Base-by-base conservation (phyloP, 2,888 invertebrate genomes). In the Macropis europaea region DNA sequence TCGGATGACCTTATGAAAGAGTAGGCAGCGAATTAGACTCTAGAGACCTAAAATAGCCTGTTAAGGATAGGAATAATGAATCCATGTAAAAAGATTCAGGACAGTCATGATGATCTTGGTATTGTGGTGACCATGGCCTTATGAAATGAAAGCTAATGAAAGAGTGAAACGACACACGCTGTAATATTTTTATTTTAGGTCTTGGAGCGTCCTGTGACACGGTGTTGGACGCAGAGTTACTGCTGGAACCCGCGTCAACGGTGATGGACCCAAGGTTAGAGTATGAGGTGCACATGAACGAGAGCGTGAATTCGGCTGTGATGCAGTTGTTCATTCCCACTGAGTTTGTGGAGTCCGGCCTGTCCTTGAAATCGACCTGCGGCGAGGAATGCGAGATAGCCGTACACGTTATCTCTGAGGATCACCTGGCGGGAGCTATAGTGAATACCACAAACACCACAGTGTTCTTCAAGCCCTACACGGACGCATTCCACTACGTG, bases 121-220 rank as follows among this genome's bases (percentile, higher is more conserved):
- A n/a, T n/a, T n/a, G n/a, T n/a, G n/a, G n/a, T n/a, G n/a, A n/a
- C n/a, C n/a, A n/a, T n/a, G n/a, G n/a, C n/a, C n/a, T n/a, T n/a
- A n/a, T n/a, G n/a, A n/a, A n/a, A n/a, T n/a, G n/a, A n/a, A n/a
- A n/a, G n/a, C n/a, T n/a, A n/a, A n/a, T n/a, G n/a, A n/a, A n/a
- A n/a, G n/a, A n/a, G n/a, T n/a, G n/a, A n/a, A n/a, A n/a, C n/a
- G n/a, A n/a, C n/a, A n/a, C n/a, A n/a, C n/a, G n/a, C n/a, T n/a
- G n/a, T n/a, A n/a, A 22, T 36, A 26, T 11, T 43, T 9, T 32
- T 22, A 6, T 45, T 40, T 17, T 90, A 95, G 95, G 95, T 82
- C 91, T 95, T 48, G 92, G 93, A 9, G 92, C 93, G 15, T 91
- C 92, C 47, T 94, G 94, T 84, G 93, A 93, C 73, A 94, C 94